Evolutionary conservation across 2,113 vertebrate genomes (phyloP), one percentile per base, ranked within the genome.

Genomic region (Rhizomys pruinosus): DNA sequence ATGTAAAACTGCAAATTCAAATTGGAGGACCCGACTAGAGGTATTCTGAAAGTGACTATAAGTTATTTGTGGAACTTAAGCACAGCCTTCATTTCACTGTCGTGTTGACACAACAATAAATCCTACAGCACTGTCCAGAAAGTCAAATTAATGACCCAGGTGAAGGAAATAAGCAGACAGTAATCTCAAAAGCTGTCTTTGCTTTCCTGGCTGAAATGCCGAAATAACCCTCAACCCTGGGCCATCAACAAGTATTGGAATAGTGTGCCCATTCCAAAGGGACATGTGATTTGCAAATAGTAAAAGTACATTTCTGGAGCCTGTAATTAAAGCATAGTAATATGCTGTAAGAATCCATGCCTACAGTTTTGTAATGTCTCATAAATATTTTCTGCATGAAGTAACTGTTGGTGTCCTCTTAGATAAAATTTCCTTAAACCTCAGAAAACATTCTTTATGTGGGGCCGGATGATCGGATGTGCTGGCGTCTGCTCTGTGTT

Each of bases 1-100:
- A 71, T 84, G 89, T 81, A 91, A 96, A 97, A 96, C 95, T 84
- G 25, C 96, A 97, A 84, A 87, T 89, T 96, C 92, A 97, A 96
- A 97, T 96, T 97, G 93, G 93, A 97, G 97, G 95, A 92, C 80
- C 91, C 74, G 90, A 89, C 92, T 94, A 66, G 96, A 97, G 96
- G 97, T 96, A 92, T 89, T 92, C 55, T 93, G 92, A 77, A 97
- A 93, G 92, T 74, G 89, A 93, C 84, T 94, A 82, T 29, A 91
- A 94, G 95, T 94, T 97, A 97, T 97, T 97, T 97, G 93, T 63
- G 87, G 96, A 94, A 96, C 96, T 96, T 97, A 97, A 97, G 96
- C 80, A 95, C 64, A 87, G 96, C 96, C 95, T 96, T 95, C 80
- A 64, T 74, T 92, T 95, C 82, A 64, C 73, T 90, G 84, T 87